Evolutionary conservation across 2,113 vertebrate genomes (phyloP).

Genomic region (Mirounga angustirostris): DNA sequence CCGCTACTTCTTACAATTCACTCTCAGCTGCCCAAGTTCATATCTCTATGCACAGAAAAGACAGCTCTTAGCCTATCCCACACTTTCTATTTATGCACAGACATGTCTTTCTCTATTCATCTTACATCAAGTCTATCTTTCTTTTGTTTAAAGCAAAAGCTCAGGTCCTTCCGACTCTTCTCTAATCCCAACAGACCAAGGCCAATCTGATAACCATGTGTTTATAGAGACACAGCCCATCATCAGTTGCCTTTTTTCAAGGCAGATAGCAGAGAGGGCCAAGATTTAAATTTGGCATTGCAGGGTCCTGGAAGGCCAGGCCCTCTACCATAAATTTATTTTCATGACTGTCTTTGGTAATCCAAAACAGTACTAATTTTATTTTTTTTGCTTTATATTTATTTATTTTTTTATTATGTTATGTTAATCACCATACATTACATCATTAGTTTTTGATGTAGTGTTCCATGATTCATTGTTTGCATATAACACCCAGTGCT

Average conservation of each 20-base stretch:
- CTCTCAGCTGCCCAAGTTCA: background rate
- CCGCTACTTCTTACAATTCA: background rate
- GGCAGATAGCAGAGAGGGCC: background rate
- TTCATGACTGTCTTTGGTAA: background rate
- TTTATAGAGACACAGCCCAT: background rate
- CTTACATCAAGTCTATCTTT: background rate
- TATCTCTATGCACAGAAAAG: background rate
- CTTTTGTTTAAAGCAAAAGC: background rate
- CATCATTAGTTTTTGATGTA: too few species aligned
- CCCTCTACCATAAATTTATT: background rate
- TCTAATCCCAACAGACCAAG: background rate
- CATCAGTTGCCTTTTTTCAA: background rate
- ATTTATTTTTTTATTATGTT: too few species aligned
- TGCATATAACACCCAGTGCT: too few species aligned
- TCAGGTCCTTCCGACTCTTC: background rate
- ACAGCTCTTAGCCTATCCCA: background rate
- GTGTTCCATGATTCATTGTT: too few species aligned
- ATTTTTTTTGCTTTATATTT: background rate
- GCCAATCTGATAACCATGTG: background rate
- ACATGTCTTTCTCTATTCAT: background rate
- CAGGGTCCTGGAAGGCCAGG: background rate
- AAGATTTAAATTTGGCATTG: background rate
- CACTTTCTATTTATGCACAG: conserved; percentile 16
- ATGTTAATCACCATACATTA: too few species aligned
- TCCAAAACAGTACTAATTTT: background rate